These are phyloP conservation scores for Manacus vitellinus DNA, from an alignment of 2,113 vertebrate species.

Conservation along the genomic window DNA sequence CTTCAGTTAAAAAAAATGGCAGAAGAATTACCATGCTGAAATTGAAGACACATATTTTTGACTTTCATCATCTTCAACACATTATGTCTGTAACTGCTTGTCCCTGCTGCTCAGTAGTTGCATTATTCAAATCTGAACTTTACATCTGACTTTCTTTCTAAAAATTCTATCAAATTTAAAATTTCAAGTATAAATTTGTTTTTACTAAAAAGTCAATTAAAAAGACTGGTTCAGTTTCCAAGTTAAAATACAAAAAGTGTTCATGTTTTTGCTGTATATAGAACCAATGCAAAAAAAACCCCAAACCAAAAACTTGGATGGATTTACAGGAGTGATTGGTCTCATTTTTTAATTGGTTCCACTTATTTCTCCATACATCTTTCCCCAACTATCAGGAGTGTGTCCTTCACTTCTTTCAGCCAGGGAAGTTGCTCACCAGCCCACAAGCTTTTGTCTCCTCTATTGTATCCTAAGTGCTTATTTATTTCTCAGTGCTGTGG, in stretches of 20 bases:
- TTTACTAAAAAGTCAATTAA: neutral
- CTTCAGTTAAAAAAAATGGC: neutral
- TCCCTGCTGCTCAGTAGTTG: neutral
- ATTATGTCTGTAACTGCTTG: neutral
- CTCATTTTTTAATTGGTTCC: neutral
- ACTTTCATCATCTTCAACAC: neutral
- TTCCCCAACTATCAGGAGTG: neutral
- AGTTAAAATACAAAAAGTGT: neutral
- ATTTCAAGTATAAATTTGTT: neutral
- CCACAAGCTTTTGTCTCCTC: neutral
- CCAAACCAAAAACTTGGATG: neutral
- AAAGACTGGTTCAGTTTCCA: neutral
- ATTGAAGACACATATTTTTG: neutral
- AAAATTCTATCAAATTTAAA: neutral
- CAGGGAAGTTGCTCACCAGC: neutral
- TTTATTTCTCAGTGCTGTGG: neutral
- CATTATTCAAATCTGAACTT: conserved; percentile 33
- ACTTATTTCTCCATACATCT: neutral
- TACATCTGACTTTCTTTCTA: neutral
- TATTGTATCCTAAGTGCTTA: neutral
- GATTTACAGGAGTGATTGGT: neutral
- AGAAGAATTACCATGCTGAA: neutral
- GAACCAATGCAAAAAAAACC: neutral
- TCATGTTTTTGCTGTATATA: neutral
- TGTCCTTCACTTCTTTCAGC: neutral